Evolutionary conservation across 2,888 invertebrate species (phyloP), one percentile per base, ranked within the genome.

Genomic region (Lomographa bimaculata): DNA sequence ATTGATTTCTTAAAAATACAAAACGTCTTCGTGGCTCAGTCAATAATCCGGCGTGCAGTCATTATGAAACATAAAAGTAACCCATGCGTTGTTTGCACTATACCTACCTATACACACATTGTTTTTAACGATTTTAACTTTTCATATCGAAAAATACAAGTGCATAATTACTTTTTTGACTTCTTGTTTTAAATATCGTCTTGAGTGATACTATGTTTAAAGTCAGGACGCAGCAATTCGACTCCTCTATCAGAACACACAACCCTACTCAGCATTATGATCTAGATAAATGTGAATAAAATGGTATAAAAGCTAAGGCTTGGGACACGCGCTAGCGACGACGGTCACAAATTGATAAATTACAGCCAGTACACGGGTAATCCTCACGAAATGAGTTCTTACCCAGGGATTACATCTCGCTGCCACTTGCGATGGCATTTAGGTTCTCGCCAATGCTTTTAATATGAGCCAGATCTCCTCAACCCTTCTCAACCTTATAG

Each of bases 321-420:
- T 34, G 46, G 48, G 19, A 40, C 39, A 25, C 24, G 41, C 25
- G 18, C 48, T 6, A 38, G 32, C 32, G 37, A 29, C 29, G 32
- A 25, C 35, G 17, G 56, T 53, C 57, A 59, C 57, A 60, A 79
- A 81, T 83, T 84, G 81, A 84, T 84, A 84, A 82, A 85, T 81
- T 70, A 79, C 74, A 64, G 54, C 50, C 47, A 59, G 57, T 69
- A 75, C 73, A 74, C 63, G 60, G 52, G 62, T 83, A 84, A 83
- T 83, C 80, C 77, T 54, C 57, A 60, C 57, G 62, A 68, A 83
- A 80, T 76, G 74, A 72, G 59, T 69, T 64, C 71, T 82, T 79
- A 80, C 59, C 52, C 46, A 50, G 57, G 71, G 80, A 80, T 82
- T 80, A 80, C 71, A 71, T 55, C 43, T 38, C 40, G 17, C 27